Conservation (phyloP, 1,140 invertebrate genomes). For the Leptinotarsa texana region DNA sequence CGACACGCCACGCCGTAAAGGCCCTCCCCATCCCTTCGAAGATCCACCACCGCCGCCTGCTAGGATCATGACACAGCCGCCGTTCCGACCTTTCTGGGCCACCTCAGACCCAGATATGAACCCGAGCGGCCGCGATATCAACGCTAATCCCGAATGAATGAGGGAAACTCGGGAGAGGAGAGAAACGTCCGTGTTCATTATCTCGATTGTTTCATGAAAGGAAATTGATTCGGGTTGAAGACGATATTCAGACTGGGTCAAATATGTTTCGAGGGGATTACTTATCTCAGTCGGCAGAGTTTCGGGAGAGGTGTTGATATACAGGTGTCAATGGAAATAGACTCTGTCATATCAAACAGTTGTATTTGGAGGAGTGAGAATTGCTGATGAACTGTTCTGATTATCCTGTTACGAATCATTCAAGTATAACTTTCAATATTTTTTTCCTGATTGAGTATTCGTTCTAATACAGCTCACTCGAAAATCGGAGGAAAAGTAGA, state of each 20-base stretch:
- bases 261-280: too few relatives aligned
- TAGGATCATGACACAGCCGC: constrained; percentile 36
- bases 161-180: background rate
- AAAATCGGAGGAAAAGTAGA: too few relatives aligned
- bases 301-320: too few relatives aligned
- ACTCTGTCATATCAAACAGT: too few relatives aligned
- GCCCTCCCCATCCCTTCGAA: constrained; percentile 26
- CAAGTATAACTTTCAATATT: too few relatives aligned
- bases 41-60: constrained; percentile 22
- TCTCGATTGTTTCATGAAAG: background rate
- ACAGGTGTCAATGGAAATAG: too few relatives aligned
- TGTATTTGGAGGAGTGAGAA: too few relatives aligned
- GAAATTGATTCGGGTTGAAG: background rate
- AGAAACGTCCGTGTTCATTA: background rate
- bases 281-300: too few relatives aligned
- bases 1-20: constrained; percentile 41
- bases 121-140: constrained; percentile 23
- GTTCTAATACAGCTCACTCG: too few relatives aligned
- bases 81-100: constrained; percentile 40
- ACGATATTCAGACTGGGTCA: background rate
- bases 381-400: too few relatives aligned
- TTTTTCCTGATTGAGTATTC: too few relatives aligned
- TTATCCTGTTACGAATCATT: too few relatives aligned
- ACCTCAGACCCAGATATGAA: constrained; percentile 33
- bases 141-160: constrained; percentile 22